A percentile compares a stretch with the other conserved stretches of the same genome.
Conservation (phyloP, 2,888 invertebrate species). For the Dyspetes luteomarginatus region DNA sequence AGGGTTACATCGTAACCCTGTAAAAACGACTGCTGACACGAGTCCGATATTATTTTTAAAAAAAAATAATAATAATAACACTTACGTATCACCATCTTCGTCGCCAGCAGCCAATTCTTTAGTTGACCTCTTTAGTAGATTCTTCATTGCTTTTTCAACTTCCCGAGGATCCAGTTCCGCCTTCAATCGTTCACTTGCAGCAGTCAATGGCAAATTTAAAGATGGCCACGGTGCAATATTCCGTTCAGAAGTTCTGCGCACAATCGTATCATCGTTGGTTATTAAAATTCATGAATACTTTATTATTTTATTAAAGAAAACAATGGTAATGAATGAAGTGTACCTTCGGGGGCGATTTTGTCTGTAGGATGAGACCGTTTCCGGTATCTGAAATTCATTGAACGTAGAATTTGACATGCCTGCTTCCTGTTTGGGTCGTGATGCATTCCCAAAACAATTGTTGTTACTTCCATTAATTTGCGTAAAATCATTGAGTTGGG, state of each 20-base stretch:
- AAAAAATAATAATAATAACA: too few species aligned
- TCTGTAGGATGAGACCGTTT: constrained; percentile 69
- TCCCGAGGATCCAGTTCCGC: constrained; percentile 71
- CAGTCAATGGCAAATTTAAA: constrained; percentile 73
- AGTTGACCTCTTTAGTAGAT: constrained; percentile 71
- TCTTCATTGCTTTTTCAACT: constrained; percentile 76
- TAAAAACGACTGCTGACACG: too few species aligned
- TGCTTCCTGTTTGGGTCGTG: neutral
- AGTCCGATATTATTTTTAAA: too few species aligned
- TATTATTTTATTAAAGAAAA: neutral
- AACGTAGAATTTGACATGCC: constrained; percentile 32
- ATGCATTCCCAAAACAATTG: constrained; percentile 25
- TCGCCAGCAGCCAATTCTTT: constrained; percentile 72
- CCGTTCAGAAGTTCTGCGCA: constrained; percentile 59
- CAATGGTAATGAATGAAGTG: neutral
- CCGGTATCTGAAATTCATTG: constrained; percentile 72
- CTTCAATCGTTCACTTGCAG: constrained; percentile 73
- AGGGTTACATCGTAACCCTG: too few species aligned
- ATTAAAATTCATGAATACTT: neutral
- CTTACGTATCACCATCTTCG: constrained; percentile 79
- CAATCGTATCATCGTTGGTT: neutral
- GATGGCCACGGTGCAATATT: constrained; percentile 73
- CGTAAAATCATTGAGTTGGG: constrained; percentile 21
- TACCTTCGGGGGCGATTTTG: constrained; percentile 63
- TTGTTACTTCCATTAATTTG: constrained; percentile 15